phyloP scores from a whole-genome alignment of 2,113 vertebrate genomes.

The Apaloderma vittatum region DNA sequence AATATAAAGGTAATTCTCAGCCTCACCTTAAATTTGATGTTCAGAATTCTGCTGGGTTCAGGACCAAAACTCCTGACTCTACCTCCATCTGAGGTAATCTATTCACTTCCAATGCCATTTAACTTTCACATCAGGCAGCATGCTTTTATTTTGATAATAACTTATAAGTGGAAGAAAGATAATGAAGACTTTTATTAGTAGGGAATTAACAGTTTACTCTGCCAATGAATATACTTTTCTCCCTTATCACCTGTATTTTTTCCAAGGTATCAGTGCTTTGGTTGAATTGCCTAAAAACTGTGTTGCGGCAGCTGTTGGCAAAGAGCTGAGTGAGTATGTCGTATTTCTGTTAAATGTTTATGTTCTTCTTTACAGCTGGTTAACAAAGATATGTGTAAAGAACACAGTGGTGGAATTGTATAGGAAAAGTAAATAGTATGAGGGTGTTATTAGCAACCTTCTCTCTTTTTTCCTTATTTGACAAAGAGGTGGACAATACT shows the following conservation, averaged over 20 bases:
- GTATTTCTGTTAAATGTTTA: background rate
- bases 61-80: background rate
- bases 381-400: background rate
- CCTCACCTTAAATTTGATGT: background rate
- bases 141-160: background rate
- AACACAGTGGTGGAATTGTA: background rate
- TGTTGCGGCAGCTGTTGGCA: slow-evolving; percentile 90
- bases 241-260: background rate
- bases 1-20: background rate
- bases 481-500: background rate
- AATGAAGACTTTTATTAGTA: background rate
- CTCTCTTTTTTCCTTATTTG: background rate
- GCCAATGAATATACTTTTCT: background rate
- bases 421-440: background rate
- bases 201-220: background rate
- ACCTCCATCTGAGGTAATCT: background rate
- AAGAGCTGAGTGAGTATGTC: slow-evolving; percentile 87
- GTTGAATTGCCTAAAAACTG: slow-evolving; percentile 91
- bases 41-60: background rate
- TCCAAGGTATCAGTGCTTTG: slow-evolving; percentile 87
- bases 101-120: background rate
- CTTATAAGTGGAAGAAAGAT: background rate
- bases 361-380: background rate
- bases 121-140: background rate
- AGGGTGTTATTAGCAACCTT: background rate